phyloP scores from a whole-genome alignment of 2,797 vertebrate species.

The Microctenopoma stevenorrisi region DNA sequence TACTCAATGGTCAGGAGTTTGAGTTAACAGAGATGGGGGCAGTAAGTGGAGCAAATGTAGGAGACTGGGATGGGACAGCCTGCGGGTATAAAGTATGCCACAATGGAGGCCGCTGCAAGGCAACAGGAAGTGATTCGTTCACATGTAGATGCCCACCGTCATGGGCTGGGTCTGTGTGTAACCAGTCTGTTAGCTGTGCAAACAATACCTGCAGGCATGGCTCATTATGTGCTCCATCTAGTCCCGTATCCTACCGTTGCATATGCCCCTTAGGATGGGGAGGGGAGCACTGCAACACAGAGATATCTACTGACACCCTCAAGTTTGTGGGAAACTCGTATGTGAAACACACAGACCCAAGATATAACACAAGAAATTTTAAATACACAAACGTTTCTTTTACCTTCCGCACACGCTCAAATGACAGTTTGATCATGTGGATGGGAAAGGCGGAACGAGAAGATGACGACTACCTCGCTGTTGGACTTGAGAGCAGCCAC shows the following conservation, averaged over 20 bases:
- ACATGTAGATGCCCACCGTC: conserved; percentile 80
- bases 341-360: conserved; percentile 84
- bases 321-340: conserved; percentile 87
- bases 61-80: conserved; percentile 88
- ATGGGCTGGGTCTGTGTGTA: conserved; percentile 84
- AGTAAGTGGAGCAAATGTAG: conserved; percentile 84
- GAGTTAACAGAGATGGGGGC: conserved; percentile 84
- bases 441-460: conserved; percentile 86
- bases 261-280: conserved; percentile 85
- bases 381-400: conserved; percentile 83
- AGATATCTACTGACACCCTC: conserved; percentile 74
- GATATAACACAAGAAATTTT: conserved; percentile 82
- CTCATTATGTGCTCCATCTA: conserved; percentile 78
- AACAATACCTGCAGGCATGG: conserved; percentile 80
- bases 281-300: conserved; percentile 82
- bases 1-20: conserved; percentile 84
- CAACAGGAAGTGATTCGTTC: conserved; percentile 69
- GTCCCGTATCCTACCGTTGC: conserved; percentile 81
- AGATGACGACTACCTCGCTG: conserved; percentile 88
- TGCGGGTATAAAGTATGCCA: conserved; percentile 88
- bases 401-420: conserved; percentile 79
- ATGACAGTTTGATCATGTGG: conserved; percentile 86
- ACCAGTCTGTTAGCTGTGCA: conserved; percentile 81
- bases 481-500: conserved; percentile 82
- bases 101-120: conserved; percentile 82